These are phyloP conservation scores for Catocala nupta DNA, from an alignment of 2,888 invertebrate species.

Conservation along the genomic window DNA sequence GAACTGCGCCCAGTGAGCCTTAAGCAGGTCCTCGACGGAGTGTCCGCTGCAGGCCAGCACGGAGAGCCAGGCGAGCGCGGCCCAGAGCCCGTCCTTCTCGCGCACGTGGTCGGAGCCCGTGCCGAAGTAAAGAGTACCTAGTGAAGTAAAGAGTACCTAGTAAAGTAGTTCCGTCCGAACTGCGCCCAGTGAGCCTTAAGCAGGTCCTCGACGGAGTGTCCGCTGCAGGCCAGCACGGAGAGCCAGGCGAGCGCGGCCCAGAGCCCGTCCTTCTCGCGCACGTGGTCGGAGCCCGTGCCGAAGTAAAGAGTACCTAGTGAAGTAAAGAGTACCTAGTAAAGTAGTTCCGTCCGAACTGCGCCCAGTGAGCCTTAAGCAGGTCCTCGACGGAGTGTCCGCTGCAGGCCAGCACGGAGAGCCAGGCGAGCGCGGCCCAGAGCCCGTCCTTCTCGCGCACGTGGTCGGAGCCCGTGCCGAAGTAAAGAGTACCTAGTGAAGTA, in stretches of 20 bases:
- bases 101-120: constrained; percentile 99
- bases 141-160: too few species aligned
- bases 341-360: constrained; percentile 96
- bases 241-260: constrained; percentile 99
- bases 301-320: too few species aligned
- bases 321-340: too few species aligned
- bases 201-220: constrained; percentile 93
- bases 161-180: constrained; percentile 96
- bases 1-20: constrained; percentile 95
- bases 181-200: constrained; percentile 95
- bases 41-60: constrained; percentile 92
- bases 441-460: constrained; percentile 99
- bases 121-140: too few species aligned
- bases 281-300: constrained; percentile 99
- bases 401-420: constrained; percentile 96
- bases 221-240: constrained; percentile 93
- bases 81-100: constrained; percentile 99
- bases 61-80: constrained; percentile 98
- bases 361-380: constrained; percentile 96
- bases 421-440: constrained; percentile 98
- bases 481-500: too few species aligned
- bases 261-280: constrained; percentile 99
- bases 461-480: constrained; percentile 99
- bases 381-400: constrained; percentile 93
- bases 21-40: constrained; percentile 94